These are phyloP conservation scores for Cyclophora punctaria DNA, from an alignment of 2,888 invertebrate genomes.

Conservation along the genomic window DNA sequence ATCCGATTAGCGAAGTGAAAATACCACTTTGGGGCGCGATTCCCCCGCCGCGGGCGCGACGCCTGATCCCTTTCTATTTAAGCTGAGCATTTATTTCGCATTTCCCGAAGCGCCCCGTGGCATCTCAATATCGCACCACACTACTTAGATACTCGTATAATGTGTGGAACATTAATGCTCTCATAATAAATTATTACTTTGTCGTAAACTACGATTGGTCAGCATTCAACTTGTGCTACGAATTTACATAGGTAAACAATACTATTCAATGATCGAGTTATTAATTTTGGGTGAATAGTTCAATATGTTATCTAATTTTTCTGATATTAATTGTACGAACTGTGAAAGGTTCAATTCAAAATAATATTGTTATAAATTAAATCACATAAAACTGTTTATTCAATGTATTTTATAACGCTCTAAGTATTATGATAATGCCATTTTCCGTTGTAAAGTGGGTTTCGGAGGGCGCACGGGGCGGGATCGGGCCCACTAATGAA, in stretches of 20 bases:
- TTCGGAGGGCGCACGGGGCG: conserved; percentile 50
- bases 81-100: conserved; percentile 73
- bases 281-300: too few relatives aligned
- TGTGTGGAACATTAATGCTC: too few relatives aligned
- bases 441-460: conserved; percentile 73
- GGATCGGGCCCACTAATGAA: conserved; percentile 63
- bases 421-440: conserved; percentile 72
- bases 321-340: too few relatives aligned
- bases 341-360: conserved; percentile 21
- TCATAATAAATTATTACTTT: too few relatives aligned
- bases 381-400: conserved; percentile 70
- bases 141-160: too few relatives aligned
- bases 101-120: conserved; percentile 60
- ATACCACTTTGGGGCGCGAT: conserved; percentile 75
- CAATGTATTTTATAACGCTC: conserved; percentile 67
- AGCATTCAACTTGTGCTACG: too few relatives aligned
- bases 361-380: conserved; percentile 49
- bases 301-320: too few relatives aligned
- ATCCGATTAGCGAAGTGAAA: conserved; percentile 78
- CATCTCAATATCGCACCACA: conserved; percentile 25
- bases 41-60: conserved; percentile 63
- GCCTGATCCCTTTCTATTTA: conserved; percentile 69
- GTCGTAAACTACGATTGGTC: too few relatives aligned
- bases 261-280: too few relatives aligned
- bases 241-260: too few relatives aligned